Conservation (phyloP, 2,797 vertebrate species). For the Discoglossus pictus region DNA sequence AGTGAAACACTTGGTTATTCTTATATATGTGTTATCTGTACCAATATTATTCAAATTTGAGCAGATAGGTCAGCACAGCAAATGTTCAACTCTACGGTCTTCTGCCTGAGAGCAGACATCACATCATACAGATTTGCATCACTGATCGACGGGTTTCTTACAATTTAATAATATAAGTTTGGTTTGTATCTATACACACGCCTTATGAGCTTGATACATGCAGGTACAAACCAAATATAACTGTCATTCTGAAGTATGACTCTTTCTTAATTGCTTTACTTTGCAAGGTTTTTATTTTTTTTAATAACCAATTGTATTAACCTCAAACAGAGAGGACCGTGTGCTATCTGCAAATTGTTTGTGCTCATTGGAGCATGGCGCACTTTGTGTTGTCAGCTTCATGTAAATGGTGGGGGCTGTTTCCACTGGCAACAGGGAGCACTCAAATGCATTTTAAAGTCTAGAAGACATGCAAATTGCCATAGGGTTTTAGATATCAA, state of each 20-base stretch:
- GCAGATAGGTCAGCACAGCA: too few relatives aligned
- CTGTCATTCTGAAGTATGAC: slow-evolving; percentile 23
- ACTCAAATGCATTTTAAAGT: slow-evolving; percentile 52
- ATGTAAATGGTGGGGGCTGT: slow-evolving; percentile 43
- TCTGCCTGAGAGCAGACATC: neutral
- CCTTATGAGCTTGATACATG: slow-evolving; percentile 1
- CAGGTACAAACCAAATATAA: neutral
- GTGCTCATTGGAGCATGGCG: slow-evolving; percentile 49
- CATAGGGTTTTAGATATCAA: slow-evolving; percentile 35
- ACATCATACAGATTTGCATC: neutral
- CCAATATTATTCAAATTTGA: too few relatives aligned
- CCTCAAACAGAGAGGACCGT: slow-evolving; percentile 45
- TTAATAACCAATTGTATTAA: slow-evolving; percentile 29
- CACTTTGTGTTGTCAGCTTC: slow-evolving; percentile 36
- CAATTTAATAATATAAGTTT: neutral
- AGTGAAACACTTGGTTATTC: too few relatives aligned
- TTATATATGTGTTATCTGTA: too few relatives aligned
- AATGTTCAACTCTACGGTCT: too few relatives aligned
- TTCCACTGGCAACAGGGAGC: slow-evolving; percentile 26
- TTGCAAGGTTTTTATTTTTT: slow-evolving; percentile 39
- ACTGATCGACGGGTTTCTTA: neutral
- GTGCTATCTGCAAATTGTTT: slow-evolving; percentile 45
- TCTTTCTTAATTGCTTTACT: slow-evolving; percentile 35
- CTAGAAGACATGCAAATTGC: slow-evolving; percentile 40
- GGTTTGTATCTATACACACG: neutral